phyloP scores from a whole-genome alignment of 1,140 invertebrate genomes.

The Achroia grisella region DNA sequence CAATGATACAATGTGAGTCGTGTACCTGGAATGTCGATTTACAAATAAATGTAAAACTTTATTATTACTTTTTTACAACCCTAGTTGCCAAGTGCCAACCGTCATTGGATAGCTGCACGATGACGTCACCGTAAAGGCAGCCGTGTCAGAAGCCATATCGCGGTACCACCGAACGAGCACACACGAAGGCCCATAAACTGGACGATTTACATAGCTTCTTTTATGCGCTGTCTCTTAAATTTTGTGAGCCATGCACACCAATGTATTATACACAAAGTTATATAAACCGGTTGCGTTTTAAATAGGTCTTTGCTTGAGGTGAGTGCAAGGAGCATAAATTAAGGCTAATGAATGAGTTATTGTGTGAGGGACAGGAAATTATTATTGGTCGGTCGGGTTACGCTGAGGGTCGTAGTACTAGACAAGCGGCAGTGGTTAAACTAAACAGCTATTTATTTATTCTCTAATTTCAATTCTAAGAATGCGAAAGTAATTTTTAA shows the following conservation, averaged over 20 bases:
- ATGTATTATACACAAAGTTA: constrained; percentile 20
- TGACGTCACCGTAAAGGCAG: constrained; percentile 60
- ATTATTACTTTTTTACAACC: neutral
- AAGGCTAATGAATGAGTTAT: constrained; percentile 71
- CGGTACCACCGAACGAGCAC: constrained; percentile 22
- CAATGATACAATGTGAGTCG: too few species aligned
- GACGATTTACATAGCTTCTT: constrained; percentile 35
- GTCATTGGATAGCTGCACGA: constrained; percentile 27
- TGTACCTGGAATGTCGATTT: too few species aligned
- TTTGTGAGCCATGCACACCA: constrained; percentile 16
- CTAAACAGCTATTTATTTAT: too few species aligned
- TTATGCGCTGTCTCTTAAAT: constrained; percentile 27
- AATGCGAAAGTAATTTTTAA: too few species aligned
- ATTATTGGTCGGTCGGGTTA: constrained; percentile 55
- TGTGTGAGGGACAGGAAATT: constrained; percentile 63
- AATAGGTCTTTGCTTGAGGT: constrained; percentile 36
- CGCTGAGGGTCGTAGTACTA: constrained; percentile 17
- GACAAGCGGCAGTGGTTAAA: constrained; percentile 6
- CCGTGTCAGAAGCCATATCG: constrained; percentile 56
- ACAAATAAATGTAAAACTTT: too few species aligned
- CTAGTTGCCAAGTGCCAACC: constrained; percentile 9
- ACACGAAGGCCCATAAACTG: constrained; percentile 18
- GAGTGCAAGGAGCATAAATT: constrained; percentile 65
- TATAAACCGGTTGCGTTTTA: constrained; percentile 15
- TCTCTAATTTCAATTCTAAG: too few species aligned